Evolutionary conservation across 2,888 invertebrate species (phyloP).

Genomic region (Polyommatus iphigenia): DNA sequence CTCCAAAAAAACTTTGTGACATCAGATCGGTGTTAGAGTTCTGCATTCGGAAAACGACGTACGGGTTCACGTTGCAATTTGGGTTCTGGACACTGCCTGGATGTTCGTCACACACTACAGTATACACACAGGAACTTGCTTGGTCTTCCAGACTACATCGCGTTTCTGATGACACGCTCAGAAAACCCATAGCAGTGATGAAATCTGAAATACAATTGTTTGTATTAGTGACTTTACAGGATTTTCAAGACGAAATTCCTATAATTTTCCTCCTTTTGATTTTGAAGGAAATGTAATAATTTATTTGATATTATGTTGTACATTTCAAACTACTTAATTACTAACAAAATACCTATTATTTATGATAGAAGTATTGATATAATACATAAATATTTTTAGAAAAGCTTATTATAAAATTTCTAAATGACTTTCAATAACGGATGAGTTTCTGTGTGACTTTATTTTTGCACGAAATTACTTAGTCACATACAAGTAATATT

Average conservation of each 20-base stretch:
- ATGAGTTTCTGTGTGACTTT: too few relatives aligned
- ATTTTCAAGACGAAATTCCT: neutral
- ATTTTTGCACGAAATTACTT: too few relatives aligned
- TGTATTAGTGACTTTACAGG: neutral
- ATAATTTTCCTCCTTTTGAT: too few relatives aligned
- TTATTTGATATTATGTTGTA: too few relatives aligned
- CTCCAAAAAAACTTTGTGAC: slow-evolving; percentile 55
- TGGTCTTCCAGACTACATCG: slow-evolving; percentile 45
- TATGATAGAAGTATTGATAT: too few relatives aligned
- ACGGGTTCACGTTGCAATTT: slow-evolving; percentile 48
- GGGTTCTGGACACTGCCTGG: slow-evolving; percentile 50
- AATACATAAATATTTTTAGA: too few relatives aligned
- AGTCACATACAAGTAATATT: too few relatives aligned
- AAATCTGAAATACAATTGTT: slow-evolving; percentile 38
- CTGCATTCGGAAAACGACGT: slow-evolving; percentile 55
- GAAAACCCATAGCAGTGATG: slow-evolving; percentile 43
- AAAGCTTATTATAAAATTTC: too few relatives aligned
- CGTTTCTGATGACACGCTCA: slow-evolving; percentile 40
- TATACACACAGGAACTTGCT: slow-evolving; percentile 51
- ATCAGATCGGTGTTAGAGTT: slow-evolving; percentile 46
- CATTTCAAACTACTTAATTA: too few relatives aligned
- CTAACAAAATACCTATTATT: too few relatives aligned
- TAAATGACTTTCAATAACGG: too few relatives aligned
- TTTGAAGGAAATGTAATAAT: too few relatives aligned
- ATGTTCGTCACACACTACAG: slow-evolving; percentile 49